These are phyloP conservation scores for Enteromius trimaculatus DNA, from an alignment of 2,797 vertebrate genomes.

Conservation along the genomic window DNA sequence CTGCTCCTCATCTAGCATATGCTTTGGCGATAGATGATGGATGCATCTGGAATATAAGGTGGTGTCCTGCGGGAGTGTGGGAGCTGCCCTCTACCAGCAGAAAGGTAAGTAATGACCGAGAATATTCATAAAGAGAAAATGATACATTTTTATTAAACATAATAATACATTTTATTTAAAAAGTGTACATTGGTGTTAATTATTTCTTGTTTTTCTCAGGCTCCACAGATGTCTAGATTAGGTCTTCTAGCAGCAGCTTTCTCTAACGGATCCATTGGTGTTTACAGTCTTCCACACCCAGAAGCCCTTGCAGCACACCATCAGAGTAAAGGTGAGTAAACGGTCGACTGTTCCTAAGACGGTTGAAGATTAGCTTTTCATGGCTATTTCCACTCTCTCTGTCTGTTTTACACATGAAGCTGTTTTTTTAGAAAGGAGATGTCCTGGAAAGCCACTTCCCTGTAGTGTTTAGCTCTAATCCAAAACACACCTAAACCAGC, in stretches of 20 bases:
- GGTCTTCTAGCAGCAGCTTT: conserved; percentile 89
- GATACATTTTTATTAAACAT: background rate
- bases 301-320: conserved; percentile 73
- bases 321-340: conserved; percentile 76
- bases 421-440: background rate
- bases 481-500: background rate
- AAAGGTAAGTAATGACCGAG: conserved; percentile 72
- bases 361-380: background rate
- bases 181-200: background rate
- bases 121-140: background rate
- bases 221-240: conserved; percentile 85
- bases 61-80: conserved; percentile 95
- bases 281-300: conserved; percentile 91
- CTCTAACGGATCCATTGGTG: conserved; percentile 82
- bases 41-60: conserved; percentile 90
- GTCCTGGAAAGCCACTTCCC: too few species aligned
- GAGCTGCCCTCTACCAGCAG: conserved; percentile 80
- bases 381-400: background rate
- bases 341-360: background rate
- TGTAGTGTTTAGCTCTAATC: background rate
- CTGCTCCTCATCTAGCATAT: conserved; percentile 80
- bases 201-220: conserved; percentile 64
- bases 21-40: conserved; percentile 88
- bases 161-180: too few species aligned
- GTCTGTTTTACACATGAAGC: background rate